These are phyloP conservation scores for Mycalesis mineus DNA, from an alignment of 2,888 invertebrate species.

Conservation along the genomic window DNA sequence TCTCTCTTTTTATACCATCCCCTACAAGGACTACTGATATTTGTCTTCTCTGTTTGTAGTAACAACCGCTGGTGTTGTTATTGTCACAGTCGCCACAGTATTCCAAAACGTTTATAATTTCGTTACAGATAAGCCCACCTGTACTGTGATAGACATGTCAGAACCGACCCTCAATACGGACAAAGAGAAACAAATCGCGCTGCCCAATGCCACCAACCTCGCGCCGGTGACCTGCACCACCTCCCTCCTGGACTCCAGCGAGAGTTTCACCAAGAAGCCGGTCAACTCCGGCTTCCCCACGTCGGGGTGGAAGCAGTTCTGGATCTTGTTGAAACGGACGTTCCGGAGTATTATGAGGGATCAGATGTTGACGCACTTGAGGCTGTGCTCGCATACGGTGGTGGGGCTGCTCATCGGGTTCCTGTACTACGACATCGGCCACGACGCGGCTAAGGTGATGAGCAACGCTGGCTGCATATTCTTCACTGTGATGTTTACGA, in stretches of 20 bases:
- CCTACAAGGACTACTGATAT: too few relatives aligned
- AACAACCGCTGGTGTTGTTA: too few relatives aligned
- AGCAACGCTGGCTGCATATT: constrained; percentile 97
- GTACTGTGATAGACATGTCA: constrained; percentile 75
- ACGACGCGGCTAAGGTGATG: constrained; percentile 94
- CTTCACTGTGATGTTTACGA: constrained; percentile 96
- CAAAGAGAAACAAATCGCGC: constrained; percentile 56
- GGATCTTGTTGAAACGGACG: constrained; percentile 91
- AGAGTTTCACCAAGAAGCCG: constrained; percentile 82
- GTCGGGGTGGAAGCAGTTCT: constrained; percentile 89
- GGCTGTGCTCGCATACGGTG: constrained; percentile 90
- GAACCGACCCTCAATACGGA: constrained; percentile 58
- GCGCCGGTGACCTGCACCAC: constrained; percentile 83
- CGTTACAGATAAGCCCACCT: constrained; percentile 73
- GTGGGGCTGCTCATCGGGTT: constrained; percentile 95
- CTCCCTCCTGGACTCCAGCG: constrained; percentile 84
- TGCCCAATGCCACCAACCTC: constrained; percentile 59
- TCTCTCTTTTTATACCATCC: too few relatives aligned
- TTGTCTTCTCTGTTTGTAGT: too few relatives aligned
- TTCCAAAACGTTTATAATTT: neutral
- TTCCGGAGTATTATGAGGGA: constrained; percentile 90
- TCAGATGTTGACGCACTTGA: constrained; percentile 92
- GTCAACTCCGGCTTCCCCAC: constrained; percentile 87
- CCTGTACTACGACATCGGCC: constrained; percentile 95
- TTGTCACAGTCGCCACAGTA: too few relatives aligned